Evolutionary conservation across 2,888 invertebrate genomes (phyloP).

Genomic region (Eupithecia vulgata): DNA sequence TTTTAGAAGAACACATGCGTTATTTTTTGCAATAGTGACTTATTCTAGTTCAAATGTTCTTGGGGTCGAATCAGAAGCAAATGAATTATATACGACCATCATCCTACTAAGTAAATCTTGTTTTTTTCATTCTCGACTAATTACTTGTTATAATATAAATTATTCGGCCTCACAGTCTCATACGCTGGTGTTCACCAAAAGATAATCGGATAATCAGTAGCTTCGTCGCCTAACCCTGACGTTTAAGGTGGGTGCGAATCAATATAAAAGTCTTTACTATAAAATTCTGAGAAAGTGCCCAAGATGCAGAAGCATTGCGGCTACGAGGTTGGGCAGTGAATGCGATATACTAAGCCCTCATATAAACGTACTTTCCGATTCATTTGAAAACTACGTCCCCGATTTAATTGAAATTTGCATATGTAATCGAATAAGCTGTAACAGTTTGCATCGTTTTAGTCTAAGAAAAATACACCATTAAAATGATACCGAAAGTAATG

Average conservation of each 20-base stretch:
- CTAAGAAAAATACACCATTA: too few relatives aligned
- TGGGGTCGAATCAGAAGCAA: background rate
- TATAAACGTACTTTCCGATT: too few relatives aligned
- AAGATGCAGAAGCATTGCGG: too few relatives aligned
- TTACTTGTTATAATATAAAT: slow-evolving; percentile 2
- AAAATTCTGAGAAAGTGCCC: too few relatives aligned
- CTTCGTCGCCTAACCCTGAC: background rate
- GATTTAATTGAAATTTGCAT: too few relatives aligned
- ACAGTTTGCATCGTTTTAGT: too few relatives aligned
- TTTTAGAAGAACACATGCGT: background rate
- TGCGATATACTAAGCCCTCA: too few relatives aligned
- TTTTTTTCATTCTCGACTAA: background rate
- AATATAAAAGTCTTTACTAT: too few relatives aligned
- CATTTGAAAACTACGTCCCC: too few relatives aligned
- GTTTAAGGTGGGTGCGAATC: background rate
- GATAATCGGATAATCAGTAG: background rate
- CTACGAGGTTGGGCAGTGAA: too few relatives aligned
- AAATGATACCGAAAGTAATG: too few relatives aligned
- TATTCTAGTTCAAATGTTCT: slow-evolving; percentile 40
- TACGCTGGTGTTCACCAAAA: background rate
- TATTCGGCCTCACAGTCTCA: background rate
- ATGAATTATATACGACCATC: background rate
- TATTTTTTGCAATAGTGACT: slow-evolving; percentile 61
- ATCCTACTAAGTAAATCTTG: background rate
- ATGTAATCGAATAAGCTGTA: too few relatives aligned